Percentiles rank a stretch among this genome's conserved stretches.
These are phyloP conservation scores for Rapana venosa DNA, from an alignment of 2,888 invertebrate species.

Conservation along the genomic window DNA sequence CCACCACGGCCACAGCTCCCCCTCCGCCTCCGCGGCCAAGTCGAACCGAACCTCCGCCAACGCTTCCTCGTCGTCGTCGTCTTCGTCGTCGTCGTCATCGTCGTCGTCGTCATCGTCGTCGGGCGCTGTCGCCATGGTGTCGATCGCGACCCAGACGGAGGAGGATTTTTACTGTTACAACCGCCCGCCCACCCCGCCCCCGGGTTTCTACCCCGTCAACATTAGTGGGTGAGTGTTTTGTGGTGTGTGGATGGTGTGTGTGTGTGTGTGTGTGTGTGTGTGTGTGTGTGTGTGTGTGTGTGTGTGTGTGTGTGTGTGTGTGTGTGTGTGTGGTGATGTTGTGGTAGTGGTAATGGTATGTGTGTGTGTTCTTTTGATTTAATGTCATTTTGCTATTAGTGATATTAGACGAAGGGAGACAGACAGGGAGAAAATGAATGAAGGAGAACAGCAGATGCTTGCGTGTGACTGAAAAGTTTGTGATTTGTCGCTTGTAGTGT, in stretches of 20 bases:
- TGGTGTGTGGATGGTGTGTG: not conserved
- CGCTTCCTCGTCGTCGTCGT: not conserved
- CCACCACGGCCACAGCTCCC: not conserved
- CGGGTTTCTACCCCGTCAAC: constrained; percentile 65
- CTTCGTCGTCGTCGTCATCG: constrained; percentile 12
- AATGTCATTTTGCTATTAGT: too few species aligned
- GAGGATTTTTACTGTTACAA: constrained; percentile 73
- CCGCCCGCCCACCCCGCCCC: constrained; percentile 71
- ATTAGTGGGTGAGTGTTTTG: constrained; percentile 65
- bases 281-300: constrained; percentile 15
- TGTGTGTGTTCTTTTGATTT: too few species aligned
- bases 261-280: not conserved
- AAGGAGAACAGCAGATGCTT: too few species aligned
- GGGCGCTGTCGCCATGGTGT: constrained; percentile 71
- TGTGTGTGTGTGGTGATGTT: not conserved
- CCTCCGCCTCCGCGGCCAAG: not conserved
- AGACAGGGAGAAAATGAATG: too few species aligned
- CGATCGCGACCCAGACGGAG: constrained; percentile 77
- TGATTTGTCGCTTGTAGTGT: too few species aligned
- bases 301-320: not conserved
- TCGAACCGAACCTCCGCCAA: not conserved
- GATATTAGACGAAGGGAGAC: too few species aligned
- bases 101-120: constrained; percentile 2
- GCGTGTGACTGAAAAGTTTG: too few species aligned
- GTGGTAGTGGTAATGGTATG: too few species aligned